Base-by-base conservation (phyloP, 2,113 vertebrate species). In the Chlamydotis undulata region DNA sequence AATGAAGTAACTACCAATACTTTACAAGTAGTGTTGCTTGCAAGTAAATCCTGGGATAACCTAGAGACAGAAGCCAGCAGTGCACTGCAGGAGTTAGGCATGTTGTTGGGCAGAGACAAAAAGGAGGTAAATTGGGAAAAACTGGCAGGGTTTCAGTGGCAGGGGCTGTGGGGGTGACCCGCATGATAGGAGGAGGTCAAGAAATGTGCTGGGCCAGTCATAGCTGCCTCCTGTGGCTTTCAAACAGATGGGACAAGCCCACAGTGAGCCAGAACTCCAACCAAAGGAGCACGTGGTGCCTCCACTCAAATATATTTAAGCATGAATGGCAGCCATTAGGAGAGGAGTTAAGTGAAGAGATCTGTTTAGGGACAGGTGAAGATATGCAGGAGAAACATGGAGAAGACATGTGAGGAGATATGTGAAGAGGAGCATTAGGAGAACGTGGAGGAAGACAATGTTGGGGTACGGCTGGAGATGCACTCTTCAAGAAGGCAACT, bases 401-500 rank as follows among this genome's bases (percentile, higher is more conserved):
- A 68, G 31, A 61, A 78, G 37, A 39, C 12, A 28, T 13, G 39
- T 25, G 26, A 89, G 35, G 31, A 71, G 31, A 24, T 13, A 31
- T 3, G 8, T 67, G n/a, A 35, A 64, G 57, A 76, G 9, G 5
- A 56, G 8, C 31, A 60, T 22, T 43, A 77, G 39, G 33, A 75
- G 22, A 70, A 37, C 0, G 0, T 22, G 53, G 57, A 78, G 16
- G 26, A 23, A 19, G 11, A 71, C 29, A 43, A 19, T 16, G 21
- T 4, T 68, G 52, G 47, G 52, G 33, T 21, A 50, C 25, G 49
- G 68, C 77, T 93, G 52, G 8, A 61, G 55, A 81, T 0, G 0
- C 37, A 19, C 7, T 52, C 29, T 84, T 86, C 26, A 47, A 68
- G 61, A 79, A 67, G n/a, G n/a, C 47, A 74, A 28, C 16, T 35